Conservation (phyloP, 2,797 vertebrate species). For the Decapterus maruadsi region DNA sequence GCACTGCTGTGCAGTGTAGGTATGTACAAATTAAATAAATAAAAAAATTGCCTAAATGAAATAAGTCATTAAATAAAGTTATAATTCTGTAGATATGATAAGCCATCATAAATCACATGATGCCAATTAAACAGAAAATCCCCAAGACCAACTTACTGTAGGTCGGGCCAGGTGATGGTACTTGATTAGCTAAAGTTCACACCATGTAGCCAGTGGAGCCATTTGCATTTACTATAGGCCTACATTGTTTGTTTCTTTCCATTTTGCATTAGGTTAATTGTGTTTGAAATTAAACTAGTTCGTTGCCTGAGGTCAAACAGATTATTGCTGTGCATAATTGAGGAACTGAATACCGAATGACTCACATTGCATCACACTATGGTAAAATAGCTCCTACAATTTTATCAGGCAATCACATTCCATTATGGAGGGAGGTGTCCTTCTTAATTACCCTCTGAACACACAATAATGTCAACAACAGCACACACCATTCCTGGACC, state of each 20-base stretch:
- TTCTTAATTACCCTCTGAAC: constrained; percentile 47
- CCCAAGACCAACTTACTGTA: not conserved
- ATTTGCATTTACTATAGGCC: constrained; percentile 7
- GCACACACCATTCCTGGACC: constrained; percentile 47
- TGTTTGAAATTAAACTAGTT: constrained; percentile 3
- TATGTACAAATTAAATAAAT: not conserved
- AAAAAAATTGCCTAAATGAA: not conserved
- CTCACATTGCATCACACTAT: constrained; percentile 20
- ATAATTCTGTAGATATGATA: not conserved
- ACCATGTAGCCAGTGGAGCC: not conserved
- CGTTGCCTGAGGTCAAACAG: not conserved
- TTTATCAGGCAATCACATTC: constrained; percentile 56
- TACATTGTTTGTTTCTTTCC: not conserved
- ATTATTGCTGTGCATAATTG: not conserved
- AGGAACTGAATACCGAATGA: constrained; percentile 2
- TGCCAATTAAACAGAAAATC: not conserved
- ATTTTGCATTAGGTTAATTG: not conserved
- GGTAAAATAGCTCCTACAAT: constrained; percentile 19
- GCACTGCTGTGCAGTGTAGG: too few species aligned
- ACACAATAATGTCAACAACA: constrained; percentile 61
- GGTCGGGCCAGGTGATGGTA: not conserved
- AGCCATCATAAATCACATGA: not conserved
- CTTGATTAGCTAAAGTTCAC: not conserved
- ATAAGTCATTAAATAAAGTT: not conserved
- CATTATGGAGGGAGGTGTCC: constrained; percentile 55